Conservation (phyloP, 37 sponge, comb jelly and placozoan species). For the Eunapius fragilis region DNA sequence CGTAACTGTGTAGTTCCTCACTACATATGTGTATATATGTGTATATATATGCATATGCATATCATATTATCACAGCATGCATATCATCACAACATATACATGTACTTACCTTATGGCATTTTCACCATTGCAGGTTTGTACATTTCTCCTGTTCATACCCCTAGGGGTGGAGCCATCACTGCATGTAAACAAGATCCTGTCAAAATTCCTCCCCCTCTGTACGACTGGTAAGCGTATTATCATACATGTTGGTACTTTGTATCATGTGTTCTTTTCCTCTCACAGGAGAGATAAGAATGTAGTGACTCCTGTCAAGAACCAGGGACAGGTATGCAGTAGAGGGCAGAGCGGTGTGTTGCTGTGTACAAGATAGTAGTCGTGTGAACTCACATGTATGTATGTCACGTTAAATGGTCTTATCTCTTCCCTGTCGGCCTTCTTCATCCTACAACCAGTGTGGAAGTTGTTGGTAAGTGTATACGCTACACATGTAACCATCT, state of each 20-base stretch:
- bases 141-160: background rate
- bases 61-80: too few species aligned
- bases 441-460: slow-evolving; percentile 58
- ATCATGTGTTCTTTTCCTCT: background rate
- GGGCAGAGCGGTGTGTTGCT: too few species aligned
- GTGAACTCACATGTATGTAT: background rate
- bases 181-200: background rate
- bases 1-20: too few species aligned
- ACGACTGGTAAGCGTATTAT: background rate
- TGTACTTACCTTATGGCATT: background rate
- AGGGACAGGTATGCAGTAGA: background rate
- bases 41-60: too few species aligned
- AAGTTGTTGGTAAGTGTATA: slow-evolving; percentile 79
- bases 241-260: background rate
- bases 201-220: background rate
- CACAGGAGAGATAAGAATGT: background rate
- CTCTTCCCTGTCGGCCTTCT: background rate
- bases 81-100: background rate
- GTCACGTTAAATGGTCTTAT: background rate
- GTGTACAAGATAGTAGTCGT: background rate
- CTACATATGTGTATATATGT: too few species aligned
- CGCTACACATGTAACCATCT: background rate
- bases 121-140: background rate
- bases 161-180: background rate
- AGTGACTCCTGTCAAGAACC: background rate